These are phyloP conservation scores for Zaprionus ghesquierei DNA, from an alignment of 1,140 invertebrate genomes.

Conservation along the genomic window DNA sequence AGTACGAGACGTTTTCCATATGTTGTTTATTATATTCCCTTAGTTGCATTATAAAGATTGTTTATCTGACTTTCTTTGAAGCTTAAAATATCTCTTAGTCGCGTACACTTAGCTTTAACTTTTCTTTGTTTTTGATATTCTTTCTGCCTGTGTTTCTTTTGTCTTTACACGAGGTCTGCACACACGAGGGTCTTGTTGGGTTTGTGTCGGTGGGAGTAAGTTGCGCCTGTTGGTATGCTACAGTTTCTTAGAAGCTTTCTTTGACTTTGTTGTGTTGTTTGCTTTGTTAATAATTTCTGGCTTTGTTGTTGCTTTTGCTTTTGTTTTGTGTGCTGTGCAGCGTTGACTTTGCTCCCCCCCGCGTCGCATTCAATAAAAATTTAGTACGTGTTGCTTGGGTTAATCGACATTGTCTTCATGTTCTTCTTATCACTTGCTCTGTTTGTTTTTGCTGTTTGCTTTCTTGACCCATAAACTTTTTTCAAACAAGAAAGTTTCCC, in stretches of 20 bases:
- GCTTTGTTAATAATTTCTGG: constrained; percentile 34
- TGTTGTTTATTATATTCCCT: too few species aligned
- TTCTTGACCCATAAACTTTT: constrained; percentile 3
- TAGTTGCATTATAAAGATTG: neutral
- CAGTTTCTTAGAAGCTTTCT: constrained; percentile 14
- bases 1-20: neutral
- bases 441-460: neutral
- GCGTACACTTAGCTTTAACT: neutral
- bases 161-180: neutral
- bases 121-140: neutral
- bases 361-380: constrained; percentile 41
- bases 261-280: constrained; percentile 11
- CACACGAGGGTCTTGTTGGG: neutral
- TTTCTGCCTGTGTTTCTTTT: neutral
- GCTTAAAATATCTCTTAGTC: neutral
- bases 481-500: neutral
- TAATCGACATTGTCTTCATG: constrained; percentile 16
- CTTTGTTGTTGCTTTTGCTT: neutral
- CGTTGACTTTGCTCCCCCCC: neutral
- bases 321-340: neutral
- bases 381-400: constrained; percentile 40
- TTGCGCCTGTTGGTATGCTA: neutral
- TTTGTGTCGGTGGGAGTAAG: neutral
- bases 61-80: neutral
- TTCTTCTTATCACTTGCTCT: neutral